A percentile compares a stretch with the other conserved stretches of the same genome.
Evolutionary conservation across 2,113 vertebrate species (phyloP).

Genomic region (Eonycteris spelaea): DNA sequence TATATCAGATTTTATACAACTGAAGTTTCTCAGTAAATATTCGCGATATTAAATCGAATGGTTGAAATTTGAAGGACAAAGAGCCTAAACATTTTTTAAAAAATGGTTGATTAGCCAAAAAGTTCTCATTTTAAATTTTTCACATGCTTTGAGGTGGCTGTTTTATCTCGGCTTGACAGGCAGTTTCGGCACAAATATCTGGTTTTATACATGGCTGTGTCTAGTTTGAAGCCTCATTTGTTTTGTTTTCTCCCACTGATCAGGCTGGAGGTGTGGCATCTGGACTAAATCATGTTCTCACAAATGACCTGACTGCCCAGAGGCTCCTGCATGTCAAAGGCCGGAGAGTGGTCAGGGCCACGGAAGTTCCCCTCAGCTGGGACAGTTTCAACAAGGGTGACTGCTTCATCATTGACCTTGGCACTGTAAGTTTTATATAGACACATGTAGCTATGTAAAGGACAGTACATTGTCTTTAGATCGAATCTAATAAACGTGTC

Average conservation of each 20-base stretch:
- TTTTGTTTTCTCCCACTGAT: neutral
- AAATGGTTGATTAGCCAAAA: neutral
- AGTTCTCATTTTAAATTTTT: neutral
- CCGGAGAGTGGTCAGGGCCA: constrained; percentile 90
- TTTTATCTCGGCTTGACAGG: neutral
- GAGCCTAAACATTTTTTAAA: neutral
- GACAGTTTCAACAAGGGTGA: constrained; percentile 93
- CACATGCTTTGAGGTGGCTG: neutral
- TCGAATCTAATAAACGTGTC: neutral
- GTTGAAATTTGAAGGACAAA: neutral
- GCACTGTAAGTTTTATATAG: constrained; percentile 83
- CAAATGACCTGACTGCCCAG: constrained; percentile 87
- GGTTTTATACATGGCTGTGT: neutral
- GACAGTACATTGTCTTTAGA: neutral
- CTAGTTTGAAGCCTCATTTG: neutral
- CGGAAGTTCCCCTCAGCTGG: constrained; percentile 90
- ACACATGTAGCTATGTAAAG: neutral
- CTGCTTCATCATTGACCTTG: constrained; percentile 95
- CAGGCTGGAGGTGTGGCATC: constrained; percentile 94
- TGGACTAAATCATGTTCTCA: constrained; percentile 92
- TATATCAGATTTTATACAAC: neutral
- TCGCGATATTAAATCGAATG: neutral
- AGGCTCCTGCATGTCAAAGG: constrained; percentile 94
- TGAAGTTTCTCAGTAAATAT: neutral
- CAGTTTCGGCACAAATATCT: neutral